Conservation (phyloP, 2,113 vertebrate species). For the Centropristis striata region DNA sequence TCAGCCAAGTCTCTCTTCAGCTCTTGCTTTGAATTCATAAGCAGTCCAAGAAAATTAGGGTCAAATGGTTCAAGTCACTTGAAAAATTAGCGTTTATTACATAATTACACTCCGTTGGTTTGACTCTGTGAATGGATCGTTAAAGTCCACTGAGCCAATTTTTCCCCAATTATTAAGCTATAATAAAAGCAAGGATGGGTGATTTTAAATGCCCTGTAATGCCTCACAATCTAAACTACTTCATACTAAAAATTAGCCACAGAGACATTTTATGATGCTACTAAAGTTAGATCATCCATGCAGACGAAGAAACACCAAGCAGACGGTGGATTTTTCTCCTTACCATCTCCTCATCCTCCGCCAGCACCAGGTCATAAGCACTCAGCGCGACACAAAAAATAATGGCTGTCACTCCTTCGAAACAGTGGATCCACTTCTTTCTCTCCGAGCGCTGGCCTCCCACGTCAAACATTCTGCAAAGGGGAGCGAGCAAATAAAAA, state of each 20-base stretch:
- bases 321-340: conserved; percentile 58
- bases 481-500: conserved; percentile 46
- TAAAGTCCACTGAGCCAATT: conserved; percentile 29
- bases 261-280: conserved; percentile 19
- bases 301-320: not conserved
- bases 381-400: conserved; percentile 98
- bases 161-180: conserved; percentile 35
- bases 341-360: conserved; percentile 99
- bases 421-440: conserved; percentile 99
- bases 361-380: conserved; percentile 97
- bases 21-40: conserved; percentile 29
- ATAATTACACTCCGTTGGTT: conserved; percentile 31
- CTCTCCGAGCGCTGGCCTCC: conserved; percentile 94
- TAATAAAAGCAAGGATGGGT: conserved; percentile 21
- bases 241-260: conserved; percentile 9
- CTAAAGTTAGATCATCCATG: conserved; percentile 18
- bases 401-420: conserved; percentile 98
- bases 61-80: conserved; percentile 44
- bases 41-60: conserved; percentile 26
- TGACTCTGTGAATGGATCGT: conserved; percentile 14
- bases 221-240: conserved; percentile 9
- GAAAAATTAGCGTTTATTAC: conserved; percentile 34
- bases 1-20: conserved; percentile 8
- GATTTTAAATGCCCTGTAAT: not conserved
- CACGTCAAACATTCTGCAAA: conserved; percentile 95